Percentiles rank a stretch among this genome's conserved stretches.
These are phyloP conservation scores for Heteronetta atricapilla DNA, from an alignment of 2,113 vertebrate genomes.

Conservation along the genomic window DNA sequence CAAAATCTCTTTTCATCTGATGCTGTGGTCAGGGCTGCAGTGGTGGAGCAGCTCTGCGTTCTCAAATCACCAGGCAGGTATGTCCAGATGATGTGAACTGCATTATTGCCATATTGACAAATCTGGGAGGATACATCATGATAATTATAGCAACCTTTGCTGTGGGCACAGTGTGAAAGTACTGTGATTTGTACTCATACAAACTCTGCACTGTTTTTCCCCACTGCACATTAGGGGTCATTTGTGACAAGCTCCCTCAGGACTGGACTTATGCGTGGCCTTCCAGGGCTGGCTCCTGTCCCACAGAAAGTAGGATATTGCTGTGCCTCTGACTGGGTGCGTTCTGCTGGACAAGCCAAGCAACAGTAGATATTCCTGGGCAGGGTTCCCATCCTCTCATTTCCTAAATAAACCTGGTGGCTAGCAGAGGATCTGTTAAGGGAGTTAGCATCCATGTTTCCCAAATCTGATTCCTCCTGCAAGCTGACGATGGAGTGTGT, in stretches of 20 bases:
- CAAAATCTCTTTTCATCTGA: background rate
- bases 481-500: background rate
- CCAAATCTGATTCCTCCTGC: background rate
- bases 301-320: accelerated
- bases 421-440: background rate
- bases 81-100: background rate
- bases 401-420: background rate
- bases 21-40: background rate
- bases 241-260: background rate
- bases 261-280: accelerated
- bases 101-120: background rate
- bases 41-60: background rate
- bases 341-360: background rate
- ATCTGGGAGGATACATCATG: background rate
- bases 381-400: background rate
- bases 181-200: background rate
- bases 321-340: background rate
- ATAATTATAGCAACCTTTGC: background rate
- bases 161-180: background rate
- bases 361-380: background rate
- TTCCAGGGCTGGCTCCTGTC: background rate
- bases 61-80: background rate
- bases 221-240: background rate
- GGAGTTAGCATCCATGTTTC: background rate
- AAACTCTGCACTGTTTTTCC: background rate